Conservation (phyloP, 2,888 invertebrate species). For the Eupithecia dodoneata region DNA sequence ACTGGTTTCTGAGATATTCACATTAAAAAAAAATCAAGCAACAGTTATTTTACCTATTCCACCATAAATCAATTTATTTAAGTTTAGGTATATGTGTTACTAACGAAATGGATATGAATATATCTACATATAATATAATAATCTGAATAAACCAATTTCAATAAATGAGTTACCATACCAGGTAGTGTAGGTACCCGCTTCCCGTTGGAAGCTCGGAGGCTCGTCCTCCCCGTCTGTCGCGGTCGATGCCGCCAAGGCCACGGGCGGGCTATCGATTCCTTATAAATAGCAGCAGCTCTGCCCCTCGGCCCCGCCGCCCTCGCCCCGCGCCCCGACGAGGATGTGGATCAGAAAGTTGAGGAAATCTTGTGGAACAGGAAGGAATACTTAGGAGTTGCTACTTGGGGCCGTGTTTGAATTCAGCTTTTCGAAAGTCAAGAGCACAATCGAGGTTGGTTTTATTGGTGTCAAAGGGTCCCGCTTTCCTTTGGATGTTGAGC, state of each 20-base stretch:
- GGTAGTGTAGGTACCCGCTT: not conserved
- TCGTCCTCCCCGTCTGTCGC: slow-evolving; percentile 65
- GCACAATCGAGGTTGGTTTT: not conserved
- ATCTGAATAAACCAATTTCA: too few species aligned
- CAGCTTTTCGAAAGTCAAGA: not conserved
- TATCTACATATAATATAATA: too few species aligned
- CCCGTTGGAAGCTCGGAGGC: slow-evolving; percentile 60
- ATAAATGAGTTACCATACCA: slow-evolving; percentile 1
- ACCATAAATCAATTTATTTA: too few species aligned
- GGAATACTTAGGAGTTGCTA: not conserved
- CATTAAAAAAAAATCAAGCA: too few species aligned
- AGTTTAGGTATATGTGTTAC: too few species aligned
- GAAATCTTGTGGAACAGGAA: not conserved
- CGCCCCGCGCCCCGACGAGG: slow-evolving; percentile 36
- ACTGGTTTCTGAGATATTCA: too few species aligned
- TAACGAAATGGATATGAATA: too few species aligned
- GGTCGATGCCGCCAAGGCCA: slow-evolving; percentile 81
- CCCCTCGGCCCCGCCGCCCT: slow-evolving; percentile 50
- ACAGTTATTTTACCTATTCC: too few species aligned
- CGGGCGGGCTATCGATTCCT: slow-evolving; percentile 79
- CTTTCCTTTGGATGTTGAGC: not conserved
- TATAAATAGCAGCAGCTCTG: slow-evolving; percentile 78
- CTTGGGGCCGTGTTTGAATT: not conserved
- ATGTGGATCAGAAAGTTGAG: slow-evolving; percentile 1
- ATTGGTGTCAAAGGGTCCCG: not conserved